Evolutionary conservation across 2,888 invertebrate genomes (phyloP).

Genomic region (Rhingia rostrata): DNA sequence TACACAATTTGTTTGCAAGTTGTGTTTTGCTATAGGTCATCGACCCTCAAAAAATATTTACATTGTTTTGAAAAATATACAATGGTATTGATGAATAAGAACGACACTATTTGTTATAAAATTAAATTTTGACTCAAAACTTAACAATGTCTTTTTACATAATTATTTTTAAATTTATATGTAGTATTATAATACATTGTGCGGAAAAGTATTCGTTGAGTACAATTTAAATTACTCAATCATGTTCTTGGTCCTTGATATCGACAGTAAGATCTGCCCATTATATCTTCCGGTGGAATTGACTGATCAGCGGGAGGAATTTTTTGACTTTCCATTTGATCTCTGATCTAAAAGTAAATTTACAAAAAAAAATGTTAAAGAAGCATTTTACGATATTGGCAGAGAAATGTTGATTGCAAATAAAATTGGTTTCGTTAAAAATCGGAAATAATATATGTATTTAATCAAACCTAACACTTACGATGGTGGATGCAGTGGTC

Average conservation of each 20-base stretch:
- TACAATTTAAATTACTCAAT: constrained; percentile 76
- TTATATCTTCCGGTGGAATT: constrained; percentile 85
- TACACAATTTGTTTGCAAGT: constrained; percentile 40
- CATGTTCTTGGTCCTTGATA: constrained; percentile 84
- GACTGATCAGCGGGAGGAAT: constrained; percentile 85
- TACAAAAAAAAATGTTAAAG: neutral
- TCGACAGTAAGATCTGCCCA: constrained; percentile 85
- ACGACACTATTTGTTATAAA: constrained; percentile 6
- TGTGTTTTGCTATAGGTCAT: constrained; percentile 28
- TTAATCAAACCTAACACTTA: too few relatives aligned
- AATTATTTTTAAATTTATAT: constrained; percentile 31
- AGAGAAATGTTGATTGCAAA: too few relatives aligned
- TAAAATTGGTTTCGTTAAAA: too few relatives aligned
- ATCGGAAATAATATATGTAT: too few relatives aligned
- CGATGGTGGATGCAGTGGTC: too few relatives aligned
- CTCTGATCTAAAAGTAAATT: constrained; percentile 83
- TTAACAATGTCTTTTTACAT: constrained; percentile 51
- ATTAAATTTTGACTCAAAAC: constrained; percentile 7
- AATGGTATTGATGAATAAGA: constrained; percentile 37
- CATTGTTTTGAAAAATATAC: constrained; percentile 33
- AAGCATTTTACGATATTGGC: too few relatives aligned
- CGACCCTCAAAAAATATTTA: constrained; percentile 44
- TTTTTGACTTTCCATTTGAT: constrained; percentile 85
- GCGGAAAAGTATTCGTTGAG: constrained; percentile 18
- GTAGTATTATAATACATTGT: constrained; percentile 51